Evolutionary conservation across 2,888 invertebrate genomes (phyloP), one percentile per base, ranked within the genome.

Genomic region (Capitulum mitella): DNA sequence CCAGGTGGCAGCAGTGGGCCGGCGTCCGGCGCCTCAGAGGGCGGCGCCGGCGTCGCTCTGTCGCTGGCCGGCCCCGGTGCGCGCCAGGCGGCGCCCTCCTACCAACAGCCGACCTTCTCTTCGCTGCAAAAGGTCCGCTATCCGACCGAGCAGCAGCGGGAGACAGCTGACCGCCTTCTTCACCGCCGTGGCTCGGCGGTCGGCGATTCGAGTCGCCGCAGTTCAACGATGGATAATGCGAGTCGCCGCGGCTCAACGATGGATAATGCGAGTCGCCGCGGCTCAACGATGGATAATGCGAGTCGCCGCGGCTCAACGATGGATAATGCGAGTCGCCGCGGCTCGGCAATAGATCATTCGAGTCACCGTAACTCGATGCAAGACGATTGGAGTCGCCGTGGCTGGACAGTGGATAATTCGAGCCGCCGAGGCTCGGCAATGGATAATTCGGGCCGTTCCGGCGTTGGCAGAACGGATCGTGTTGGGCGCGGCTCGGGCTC

Each of bases 41-140:
- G 40, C 29, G 29, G n/a, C 70, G 61, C 61, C n/a, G 61, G 32
- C 34, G 16, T 34, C 61, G 32, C 29, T 29, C 2, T 6, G 29
- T 32, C 34, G 34, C 34, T 34, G 34, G 14, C 14, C 64, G 34
- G 64, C 64, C 5, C 37, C 14, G 16, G 37, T 37, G 22, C 37
- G 70, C 70, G 70, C 3, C 5, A 8, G 3, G 10, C 61, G 16
- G 70, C 3, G 2, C 70, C 70, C 5, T 70, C 70, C 37, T 70
- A 70, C 70, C 70, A 19, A 40, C 70, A 70, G 70, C 70, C 70
- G 22, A 70, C 70, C 37, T 70, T 70, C 40, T 70, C 70, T 5
- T 70, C 70, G 37, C 70, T 70, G 70, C 70, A 70, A 40, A 70
- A 70, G 70, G 40, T 70, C 6, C 37, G 70, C 8, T 16, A 26